Conservation (phyloP, 2,888 invertebrate species). For the Heliconius aoede region DNA sequence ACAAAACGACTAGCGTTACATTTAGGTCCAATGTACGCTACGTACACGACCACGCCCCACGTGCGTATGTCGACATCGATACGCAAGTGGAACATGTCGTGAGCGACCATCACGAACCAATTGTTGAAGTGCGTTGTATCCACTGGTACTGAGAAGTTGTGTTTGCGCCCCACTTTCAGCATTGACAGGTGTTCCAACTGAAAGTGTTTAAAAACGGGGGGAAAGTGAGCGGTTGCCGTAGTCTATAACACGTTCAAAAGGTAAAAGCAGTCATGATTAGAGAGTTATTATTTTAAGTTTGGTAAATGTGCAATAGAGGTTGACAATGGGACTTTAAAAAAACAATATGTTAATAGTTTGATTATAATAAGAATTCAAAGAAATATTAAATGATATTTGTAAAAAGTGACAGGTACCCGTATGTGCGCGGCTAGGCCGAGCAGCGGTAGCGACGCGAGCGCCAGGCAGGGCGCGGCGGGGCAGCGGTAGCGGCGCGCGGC, state of each 20-base stretch:
- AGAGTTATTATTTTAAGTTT: no score
- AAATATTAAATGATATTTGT: no score
- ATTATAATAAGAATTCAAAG: no score
- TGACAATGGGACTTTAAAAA: no score
- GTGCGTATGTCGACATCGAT: conserved; percentile 68
- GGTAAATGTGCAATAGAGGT: no score
- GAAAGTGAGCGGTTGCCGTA: no score
- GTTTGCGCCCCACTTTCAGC: conserved; percentile 62
- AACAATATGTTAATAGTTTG: no score
- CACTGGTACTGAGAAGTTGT: conserved; percentile 68
- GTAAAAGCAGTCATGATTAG: no score
- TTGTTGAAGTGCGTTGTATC: conserved; percentile 67
- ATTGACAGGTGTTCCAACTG: conserved; percentile 67
- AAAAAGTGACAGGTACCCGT: conserved; percentile 45
- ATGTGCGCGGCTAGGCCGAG: conserved; percentile 55
- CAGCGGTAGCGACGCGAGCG: conserved; percentile 56
- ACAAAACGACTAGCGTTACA: conserved; percentile 63
- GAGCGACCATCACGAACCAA: conserved; percentile 67
- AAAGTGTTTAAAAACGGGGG: neutral
- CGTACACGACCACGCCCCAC: conserved; percentile 69
- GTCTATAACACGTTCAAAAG: no score
- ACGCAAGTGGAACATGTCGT: conserved; percentile 70
- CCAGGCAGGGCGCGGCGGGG: conserved; percentile 70
- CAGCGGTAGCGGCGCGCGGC: conserved; percentile 75
- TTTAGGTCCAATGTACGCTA: conserved; percentile 76